A percentile compares a stretch with the other conserved stretches of the same genome.
These are phyloP conservation scores for Vidua chalybeata DNA, from an alignment of 2,113 vertebrate genomes.

Conservation along the genomic window DNA sequence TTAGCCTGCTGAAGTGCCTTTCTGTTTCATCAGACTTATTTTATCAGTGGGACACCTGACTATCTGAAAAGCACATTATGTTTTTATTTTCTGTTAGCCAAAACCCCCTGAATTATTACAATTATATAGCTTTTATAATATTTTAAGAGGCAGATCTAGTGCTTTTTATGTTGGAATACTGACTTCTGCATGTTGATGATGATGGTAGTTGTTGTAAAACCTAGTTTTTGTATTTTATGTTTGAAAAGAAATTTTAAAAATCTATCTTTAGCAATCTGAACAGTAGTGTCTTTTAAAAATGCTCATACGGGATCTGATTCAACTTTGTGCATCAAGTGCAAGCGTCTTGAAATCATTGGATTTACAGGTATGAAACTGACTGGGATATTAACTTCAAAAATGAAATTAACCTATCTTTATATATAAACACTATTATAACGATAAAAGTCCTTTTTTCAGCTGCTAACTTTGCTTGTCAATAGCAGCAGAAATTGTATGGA, in stretches of 20 bases:
- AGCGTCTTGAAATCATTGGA: neutral
- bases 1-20: conserved; percentile 74
- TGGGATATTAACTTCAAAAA: neutral
- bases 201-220: conserved; percentile 16
- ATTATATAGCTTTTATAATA: conserved; percentile 37
- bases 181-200: conserved; percentile 65
- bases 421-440: neutral
- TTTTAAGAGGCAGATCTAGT: conserved; percentile 24
- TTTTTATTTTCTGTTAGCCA: conserved; percentile 71
- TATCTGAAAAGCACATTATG: conserved; percentile 31
- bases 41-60: conserved; percentile 42
- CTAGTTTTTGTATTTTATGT: conserved; percentile 21
- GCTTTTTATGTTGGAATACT: conserved; percentile 64
- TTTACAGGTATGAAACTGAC: conserved; percentile 1
- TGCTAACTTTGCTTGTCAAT: neutral
- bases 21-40: conserved; percentile 43
- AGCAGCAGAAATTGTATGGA: neutral
- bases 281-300: conserved; percentile 13
- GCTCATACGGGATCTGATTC: neutral
- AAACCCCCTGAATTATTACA: neutral
- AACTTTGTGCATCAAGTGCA: neutral
- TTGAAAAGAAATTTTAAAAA: neutral
- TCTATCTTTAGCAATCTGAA: conserved; percentile 21
- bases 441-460: neutral
- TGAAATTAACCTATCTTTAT: neutral